Evolutionary conservation across 2,888 invertebrate genomes (phyloP).

Genomic region (Hofmannophila pseudospretella): DNA sequence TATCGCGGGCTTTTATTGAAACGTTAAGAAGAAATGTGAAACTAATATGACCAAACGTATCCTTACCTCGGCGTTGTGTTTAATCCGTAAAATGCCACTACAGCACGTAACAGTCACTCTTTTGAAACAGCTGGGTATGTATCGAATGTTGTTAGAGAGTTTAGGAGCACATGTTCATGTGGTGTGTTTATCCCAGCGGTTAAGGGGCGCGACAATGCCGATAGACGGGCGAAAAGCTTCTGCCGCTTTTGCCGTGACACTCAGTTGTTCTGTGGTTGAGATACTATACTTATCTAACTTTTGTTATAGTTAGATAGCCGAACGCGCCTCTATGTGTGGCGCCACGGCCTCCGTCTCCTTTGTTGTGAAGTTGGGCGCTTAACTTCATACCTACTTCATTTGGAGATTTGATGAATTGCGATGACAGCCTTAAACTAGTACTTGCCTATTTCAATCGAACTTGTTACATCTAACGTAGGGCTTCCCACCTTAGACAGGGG

Average conservation of each 20-base stretch:
- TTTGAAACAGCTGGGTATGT: constrained; percentile 20
- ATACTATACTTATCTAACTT: no score
- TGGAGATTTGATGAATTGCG: no score
- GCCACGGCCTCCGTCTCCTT: no score
- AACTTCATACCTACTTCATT: no score
- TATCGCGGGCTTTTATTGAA: constrained; percentile 37
- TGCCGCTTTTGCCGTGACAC: constrained; percentile 17
- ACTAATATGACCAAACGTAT: constrained; percentile 20
- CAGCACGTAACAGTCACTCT: constrained; percentile 20
- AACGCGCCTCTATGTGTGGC: no score
- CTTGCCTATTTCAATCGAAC: no score
- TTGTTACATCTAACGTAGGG: no score
- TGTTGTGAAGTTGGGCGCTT: no score
- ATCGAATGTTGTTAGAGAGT: constrained; percentile 29
- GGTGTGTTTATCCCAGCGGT: constrained; percentile 18
- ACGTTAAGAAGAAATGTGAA: constrained; percentile 25
- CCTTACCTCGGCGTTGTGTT: constrained; percentile 32
- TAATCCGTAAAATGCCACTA: constrained; percentile 26
- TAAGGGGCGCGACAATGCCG: constrained; percentile 35
- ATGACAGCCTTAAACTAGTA: no score
- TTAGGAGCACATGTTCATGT: constrained; percentile 28
- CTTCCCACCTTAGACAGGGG: no score
- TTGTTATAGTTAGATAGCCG: no score
- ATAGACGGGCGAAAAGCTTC: constrained; percentile 40
- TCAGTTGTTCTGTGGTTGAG: no score